Base-by-base conservation (phyloP, 2,888 invertebrate species). In the Acanthoscelides obtectus region DNA sequence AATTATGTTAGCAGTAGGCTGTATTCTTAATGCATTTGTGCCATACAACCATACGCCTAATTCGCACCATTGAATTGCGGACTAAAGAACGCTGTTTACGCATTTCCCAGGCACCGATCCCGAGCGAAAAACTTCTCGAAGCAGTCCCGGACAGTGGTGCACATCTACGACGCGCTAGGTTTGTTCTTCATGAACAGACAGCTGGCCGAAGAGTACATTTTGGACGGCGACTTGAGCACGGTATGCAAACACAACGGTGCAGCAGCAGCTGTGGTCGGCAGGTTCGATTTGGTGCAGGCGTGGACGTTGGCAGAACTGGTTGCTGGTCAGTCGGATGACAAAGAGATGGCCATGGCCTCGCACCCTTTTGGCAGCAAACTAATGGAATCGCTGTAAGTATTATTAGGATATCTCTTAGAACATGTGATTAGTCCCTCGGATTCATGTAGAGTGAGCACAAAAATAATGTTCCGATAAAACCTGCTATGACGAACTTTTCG, bases 341-440 rank as follows among this genome's bases (percentile, higher is more conserved):
- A 92, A 80, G 90, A 90, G 74, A 89, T 92, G 81, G 93, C 93
- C 69, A 94, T 94, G 93, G 88, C 91, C 2, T 88, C 90, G 69
- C 94, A 95, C 87, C 97, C 98, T 0, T 94, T 97, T 79, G 96
- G 97, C 75, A 92, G 93, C 82, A 91, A 91, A 79, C 86, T 97
- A 79, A 88, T 98, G 75, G 93, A 96, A 82, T 92, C 95, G 1
- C 86, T 98, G 96, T 96, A 86, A 89, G 93, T 87, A 22, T 63
- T 64, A 67, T n/a, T n/a, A n/a, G n/a, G n/a, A n/a, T n/a, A n/a
- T n/a, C n/a, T n/a, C n/a, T n/a, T n/a, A n/a, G n/a, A n/a, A n/a
- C n/a, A n/a, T n/a, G n/a, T n/a, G n/a, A n/a, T n/a, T n/a, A n/a
- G n/a, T n/a, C n/a, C n/a, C n/a, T n/a, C n/a, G n/a, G n/a, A n/a